phyloP scores from a whole-genome alignment of 2,113 vertebrate genomes.

The Telmatochromis bifrenatus region DNA sequence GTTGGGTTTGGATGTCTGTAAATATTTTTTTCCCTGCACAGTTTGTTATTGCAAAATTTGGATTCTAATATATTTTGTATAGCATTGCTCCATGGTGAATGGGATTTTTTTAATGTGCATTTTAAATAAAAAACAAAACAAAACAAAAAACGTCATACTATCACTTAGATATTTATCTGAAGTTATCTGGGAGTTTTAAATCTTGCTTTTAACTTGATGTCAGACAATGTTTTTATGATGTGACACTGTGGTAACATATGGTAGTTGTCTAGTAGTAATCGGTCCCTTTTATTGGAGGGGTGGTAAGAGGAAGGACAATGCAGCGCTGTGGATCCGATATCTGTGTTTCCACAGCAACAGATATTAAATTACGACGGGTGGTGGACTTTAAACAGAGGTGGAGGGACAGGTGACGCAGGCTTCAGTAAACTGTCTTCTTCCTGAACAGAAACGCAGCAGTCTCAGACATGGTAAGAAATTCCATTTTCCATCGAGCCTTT shows the following conservation, averaged over 20 bases:
- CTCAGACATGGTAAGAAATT: conserved; percentile 45
- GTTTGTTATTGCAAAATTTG: neutral
- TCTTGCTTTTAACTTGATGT: neutral
- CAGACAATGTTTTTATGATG: neutral
- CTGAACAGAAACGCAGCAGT: neutral
- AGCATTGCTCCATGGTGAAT: neutral
- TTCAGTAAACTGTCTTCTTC: conserved; percentile 2
- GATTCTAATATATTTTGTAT: neutral
- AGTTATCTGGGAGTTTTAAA: neutral
- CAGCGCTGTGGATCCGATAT: conserved; percentile 23
- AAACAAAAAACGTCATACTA: neutral
- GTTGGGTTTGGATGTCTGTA: neutral
- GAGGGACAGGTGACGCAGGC: conserved; percentile 25
- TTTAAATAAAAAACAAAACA: neutral
- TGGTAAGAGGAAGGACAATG: conserved; percentile 1
- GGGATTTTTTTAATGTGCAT: neutral
- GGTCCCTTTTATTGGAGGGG: neutral
- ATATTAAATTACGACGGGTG: conserved; percentile 44
- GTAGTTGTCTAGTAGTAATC: neutral
- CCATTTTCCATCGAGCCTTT: neutral
- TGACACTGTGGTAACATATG: neutral
- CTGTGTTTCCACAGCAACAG: conserved; percentile 56
- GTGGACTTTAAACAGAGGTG: conserved; percentile 62
- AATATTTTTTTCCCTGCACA: neutral
- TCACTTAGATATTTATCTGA: neutral